These are phyloP conservation scores for Atta colombica DNA, from an alignment of 1,140 invertebrate genomes.

Conservation along the genomic window DNA sequence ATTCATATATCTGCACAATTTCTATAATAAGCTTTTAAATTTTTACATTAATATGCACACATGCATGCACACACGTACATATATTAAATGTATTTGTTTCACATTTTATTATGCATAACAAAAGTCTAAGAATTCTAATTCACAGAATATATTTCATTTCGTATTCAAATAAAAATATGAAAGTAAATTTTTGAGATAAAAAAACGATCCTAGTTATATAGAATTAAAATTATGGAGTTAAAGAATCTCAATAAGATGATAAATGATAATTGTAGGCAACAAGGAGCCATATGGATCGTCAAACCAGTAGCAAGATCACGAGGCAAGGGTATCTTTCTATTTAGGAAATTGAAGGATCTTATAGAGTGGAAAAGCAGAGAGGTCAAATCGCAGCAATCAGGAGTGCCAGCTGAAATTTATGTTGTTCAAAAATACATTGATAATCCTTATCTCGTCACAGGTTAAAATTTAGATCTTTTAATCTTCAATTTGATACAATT, in stretches of 20 bases:
- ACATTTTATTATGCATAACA: neutral
- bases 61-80: neutral
- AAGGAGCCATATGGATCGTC: constrained; percentile 88
- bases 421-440: constrained; percentile 88
- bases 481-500: neutral
- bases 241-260: neutral
- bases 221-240: neutral
- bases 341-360: constrained; percentile 86
- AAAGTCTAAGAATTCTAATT: neutral
- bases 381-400: constrained; percentile 41
- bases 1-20: constrained; percentile 4
- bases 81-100: neutral
- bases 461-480: constrained; percentile 81
- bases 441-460: constrained; percentile 89
- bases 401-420: constrained; percentile 78
- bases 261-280: constrained; percentile 71
- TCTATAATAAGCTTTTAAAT: constrained; percentile 6
- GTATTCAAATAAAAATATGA: neutral
- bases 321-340: constrained; percentile 88
- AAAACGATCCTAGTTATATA: neutral
- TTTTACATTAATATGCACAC: neutral
- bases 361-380: constrained; percentile 79
- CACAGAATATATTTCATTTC: neutral
- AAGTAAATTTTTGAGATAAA: neutral
- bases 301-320: constrained; percentile 87